Evolutionary conservation across 2,888 invertebrate species (phyloP), one percentile per base, ranked within the genome.

Genomic region (Agrotis segetum): DNA sequence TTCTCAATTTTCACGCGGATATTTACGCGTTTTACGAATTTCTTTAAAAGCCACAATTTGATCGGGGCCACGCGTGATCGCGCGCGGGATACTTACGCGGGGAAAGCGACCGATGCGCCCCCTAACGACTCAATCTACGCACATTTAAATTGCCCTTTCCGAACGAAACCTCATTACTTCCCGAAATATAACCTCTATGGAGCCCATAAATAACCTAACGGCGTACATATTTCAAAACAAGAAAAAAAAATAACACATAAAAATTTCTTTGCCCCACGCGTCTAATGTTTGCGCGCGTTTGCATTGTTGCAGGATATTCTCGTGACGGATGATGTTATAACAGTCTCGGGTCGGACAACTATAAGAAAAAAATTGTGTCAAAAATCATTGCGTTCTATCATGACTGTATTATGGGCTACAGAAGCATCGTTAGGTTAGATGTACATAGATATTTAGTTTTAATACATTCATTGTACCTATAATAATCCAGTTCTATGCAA

Each of bases 151-250:
- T 95, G 95, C 95, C 95, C 94, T 95, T 95, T 93, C 95, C 94
- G 94, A 96, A 95, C 94, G 91, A 94, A 95, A 95, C 93, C 95
- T 96, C 95, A 95, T 96, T 96, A 96, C 95, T 95, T 93, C 94
- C 95, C 94, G 94, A 95, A 94, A 95, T 94, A 93, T 95, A 96
- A 95, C 95, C 95, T 95, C 95, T 93, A 94, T 94, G 95, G 95
- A 92, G 91, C 91, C 94, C 92, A 95, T 96, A 96, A 96, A 96
- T 96, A 96, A 95, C 90, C 89, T 93, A 96, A 96, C 94, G 94
- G 95, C 92, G 94, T 92, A 94, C 96, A 96, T 96, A 96, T 96
- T 96, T 96, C 96, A 96, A 95, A 96, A 96, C 96, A 95, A 95
- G 92, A 93, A 95, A 94, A 94, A 92, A 93, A 92, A 94, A 94